Base-by-base conservation (phyloP, 37 sponge, comb jelly and placozoan species). In the Tethya wilhelma region DNA sequence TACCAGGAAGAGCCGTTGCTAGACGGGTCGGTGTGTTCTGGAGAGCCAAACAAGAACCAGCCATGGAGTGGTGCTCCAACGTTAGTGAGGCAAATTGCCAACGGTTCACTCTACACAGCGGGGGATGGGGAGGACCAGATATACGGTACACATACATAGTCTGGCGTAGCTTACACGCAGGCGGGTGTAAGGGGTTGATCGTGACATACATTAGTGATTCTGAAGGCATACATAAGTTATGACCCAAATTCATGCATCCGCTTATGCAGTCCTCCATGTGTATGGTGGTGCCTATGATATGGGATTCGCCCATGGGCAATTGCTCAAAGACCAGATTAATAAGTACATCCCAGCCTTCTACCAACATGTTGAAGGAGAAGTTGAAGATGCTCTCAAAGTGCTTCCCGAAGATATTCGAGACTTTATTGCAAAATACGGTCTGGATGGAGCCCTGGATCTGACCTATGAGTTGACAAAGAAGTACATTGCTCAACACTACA, bases 281-380 rank as follows among this genome's bases (percentile, higher is more conserved):
- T 83, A 77, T 73, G 89, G 89, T 1, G 65, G 44, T 71, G 67
- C 89, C 42, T 89, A 89, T 58, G 32, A 55, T 7, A 83, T 89
- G 89, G 89, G 89, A 7, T 89, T 74, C 70, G 89, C 89, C 25
- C 89, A 89, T 44, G 89, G 89, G 1, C 34, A 39, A 3, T 73
- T 89, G 34, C 84, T 89, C 28, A 64, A 71, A 38, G 67, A 69
- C 23, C 56, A 83, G 39, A 42, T 78, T 20, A 40, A 71, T 38
- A 19, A 14, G 4, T 29, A 71, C 36, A 42, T 89, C 4, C 66
- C 77, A 2, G 64, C 75, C 22, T 89, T 83, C 60, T 70, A 62
- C 42, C 65, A 76, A 33, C 79, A 89, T 41, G 67, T 83, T 26
- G 72, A 78, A 34, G 46, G 30, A 1, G 72, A 85, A 29, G 40